phyloP scores from a whole-genome alignment of 2,797 vertebrate genomes.

The Hirundo rustica region DNA sequence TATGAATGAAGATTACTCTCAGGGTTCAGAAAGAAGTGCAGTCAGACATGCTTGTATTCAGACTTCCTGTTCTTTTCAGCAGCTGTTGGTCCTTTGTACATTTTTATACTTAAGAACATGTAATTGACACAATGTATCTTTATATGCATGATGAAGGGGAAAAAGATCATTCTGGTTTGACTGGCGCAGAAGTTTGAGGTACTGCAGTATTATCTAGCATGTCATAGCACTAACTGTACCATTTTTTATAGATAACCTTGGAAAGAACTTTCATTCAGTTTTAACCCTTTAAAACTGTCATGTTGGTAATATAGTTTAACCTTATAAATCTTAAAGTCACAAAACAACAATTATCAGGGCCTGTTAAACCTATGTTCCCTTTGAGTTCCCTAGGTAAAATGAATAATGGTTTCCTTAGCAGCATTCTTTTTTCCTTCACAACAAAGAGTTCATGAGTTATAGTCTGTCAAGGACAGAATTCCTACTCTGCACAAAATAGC shows the following conservation, averaged over 20 bases:
- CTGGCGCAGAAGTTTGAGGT: not conserved
- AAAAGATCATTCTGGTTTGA: not conserved
- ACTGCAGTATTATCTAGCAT: not conserved
- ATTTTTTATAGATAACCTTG: not conserved
- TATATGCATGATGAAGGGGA: not conserved
- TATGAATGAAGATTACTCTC: not conserved
- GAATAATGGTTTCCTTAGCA: not conserved
- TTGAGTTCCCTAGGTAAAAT: not conserved
- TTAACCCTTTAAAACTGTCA: not conserved
- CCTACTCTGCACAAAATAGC: not conserved
- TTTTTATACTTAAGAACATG: not conserved
- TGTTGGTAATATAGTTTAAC: not conserved
- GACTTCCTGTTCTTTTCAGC: not conserved
- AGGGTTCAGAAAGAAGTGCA: not conserved
- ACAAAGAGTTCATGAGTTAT: not conserved
- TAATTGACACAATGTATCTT: not conserved
- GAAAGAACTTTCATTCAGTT: not conserved
- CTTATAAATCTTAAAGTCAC: not conserved
- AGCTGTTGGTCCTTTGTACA: not conserved
- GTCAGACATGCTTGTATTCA: not conserved
- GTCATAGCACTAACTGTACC: not conserved
- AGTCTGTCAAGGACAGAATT: not conserved
- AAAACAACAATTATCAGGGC: not conserved
- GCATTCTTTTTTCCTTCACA: not conserved
- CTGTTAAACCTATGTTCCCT: not conserved